Conservation (phyloP, 1,140 invertebrate genomes). For the Drosophila quadrilineata region DNA sequence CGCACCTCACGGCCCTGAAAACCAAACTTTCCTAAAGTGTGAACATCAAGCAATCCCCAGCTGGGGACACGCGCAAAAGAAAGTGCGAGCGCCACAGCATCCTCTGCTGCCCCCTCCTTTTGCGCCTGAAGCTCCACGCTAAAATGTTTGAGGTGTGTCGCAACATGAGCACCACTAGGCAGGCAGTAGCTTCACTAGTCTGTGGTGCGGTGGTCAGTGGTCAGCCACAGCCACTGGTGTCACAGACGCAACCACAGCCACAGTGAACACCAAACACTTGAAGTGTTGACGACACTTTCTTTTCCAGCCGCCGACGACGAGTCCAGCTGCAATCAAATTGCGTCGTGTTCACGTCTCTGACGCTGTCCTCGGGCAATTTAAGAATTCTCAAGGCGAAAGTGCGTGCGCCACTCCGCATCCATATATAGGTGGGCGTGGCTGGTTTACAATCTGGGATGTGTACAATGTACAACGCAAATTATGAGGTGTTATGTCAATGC, state of each 20-base stretch:
- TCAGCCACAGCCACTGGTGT: too few relatives aligned
- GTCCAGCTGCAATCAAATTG: slow-evolving; percentile 10
- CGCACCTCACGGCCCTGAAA: slow-evolving; percentile 66
- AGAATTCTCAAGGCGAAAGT: slow-evolving; percentile 78
- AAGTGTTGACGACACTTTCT: slow-evolving; percentile 70
- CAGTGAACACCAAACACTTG: slow-evolving; percentile 6
- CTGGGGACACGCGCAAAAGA: slow-evolving; percentile 76
- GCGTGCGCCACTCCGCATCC: slow-evolving; percentile 49
- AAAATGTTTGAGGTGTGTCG: slow-evolving; percentile 61
- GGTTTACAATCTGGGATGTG: too few relatives aligned
- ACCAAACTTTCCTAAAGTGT: slow-evolving; percentile 79
- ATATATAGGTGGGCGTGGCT: slow-evolving; percentile 18
- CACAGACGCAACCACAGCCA: background rate
- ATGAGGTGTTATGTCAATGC: slow-evolving; percentile 79
- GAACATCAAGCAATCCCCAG: slow-evolving; percentile 54
- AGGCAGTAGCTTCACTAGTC: too few relatives aligned
- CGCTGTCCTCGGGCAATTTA: slow-evolving; percentile 52
- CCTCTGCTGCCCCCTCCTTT: too few relatives aligned
- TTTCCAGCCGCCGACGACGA: slow-evolving; percentile 40
- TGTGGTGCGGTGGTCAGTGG: too few relatives aligned
- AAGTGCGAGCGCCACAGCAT: slow-evolving; percentile 58
- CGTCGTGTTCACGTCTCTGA: too few relatives aligned
- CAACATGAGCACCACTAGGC: slow-evolving; percentile 37
- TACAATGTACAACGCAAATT: slow-evolving; percentile 71
- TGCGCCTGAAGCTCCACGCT: slow-evolving; percentile 52